Evolutionary conservation across 2,797 vertebrate genomes (phyloP).

Genomic region (Sebastes steindachneri): DNA sequence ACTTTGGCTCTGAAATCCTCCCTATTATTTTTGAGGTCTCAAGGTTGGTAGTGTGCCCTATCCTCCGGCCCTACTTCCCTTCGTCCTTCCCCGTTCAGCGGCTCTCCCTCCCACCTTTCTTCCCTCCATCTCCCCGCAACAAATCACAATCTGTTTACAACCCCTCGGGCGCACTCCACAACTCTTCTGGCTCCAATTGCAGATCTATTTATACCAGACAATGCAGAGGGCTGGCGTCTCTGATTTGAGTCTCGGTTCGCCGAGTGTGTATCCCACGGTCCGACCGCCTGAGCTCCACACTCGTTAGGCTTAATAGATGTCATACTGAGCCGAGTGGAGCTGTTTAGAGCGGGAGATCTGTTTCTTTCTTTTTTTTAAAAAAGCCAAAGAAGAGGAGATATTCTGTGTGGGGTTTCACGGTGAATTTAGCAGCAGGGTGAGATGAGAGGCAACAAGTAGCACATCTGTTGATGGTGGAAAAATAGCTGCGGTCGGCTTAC

Average conservation of each 20-base stretch:
- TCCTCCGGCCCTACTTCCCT: constrained; percentile 13
- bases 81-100: constrained; percentile 2
- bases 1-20: too few species aligned
- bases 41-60: not conserved
- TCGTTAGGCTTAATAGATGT: constrained; percentile 70
- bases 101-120: constrained; percentile 40
- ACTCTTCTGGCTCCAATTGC: constrained; percentile 74
- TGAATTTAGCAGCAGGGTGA: constrained; percentile 44
- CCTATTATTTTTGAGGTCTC: too few species aligned
- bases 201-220: constrained; percentile 77
- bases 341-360: constrained; percentile 1
- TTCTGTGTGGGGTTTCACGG: constrained; percentile 32
- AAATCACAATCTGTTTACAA: constrained; percentile 79
- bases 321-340: constrained; percentile 39
- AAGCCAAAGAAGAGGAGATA: constrained; percentile 21
- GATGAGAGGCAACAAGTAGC: constrained; percentile 66
- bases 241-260: constrained; percentile 58
- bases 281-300: constrained; percentile 53
- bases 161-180: constrained; percentile 70
- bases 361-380: not conserved
- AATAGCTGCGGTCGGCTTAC: constrained; percentile 25
- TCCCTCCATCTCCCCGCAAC: constrained; percentile 58
- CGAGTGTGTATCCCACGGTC: constrained; percentile 52
- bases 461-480: constrained; percentile 59
- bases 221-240: constrained; percentile 60